These are phyloP conservation scores for Mungos mungo DNA, from an alignment of 2,113 vertebrate species.

Conservation along the genomic window DNA sequence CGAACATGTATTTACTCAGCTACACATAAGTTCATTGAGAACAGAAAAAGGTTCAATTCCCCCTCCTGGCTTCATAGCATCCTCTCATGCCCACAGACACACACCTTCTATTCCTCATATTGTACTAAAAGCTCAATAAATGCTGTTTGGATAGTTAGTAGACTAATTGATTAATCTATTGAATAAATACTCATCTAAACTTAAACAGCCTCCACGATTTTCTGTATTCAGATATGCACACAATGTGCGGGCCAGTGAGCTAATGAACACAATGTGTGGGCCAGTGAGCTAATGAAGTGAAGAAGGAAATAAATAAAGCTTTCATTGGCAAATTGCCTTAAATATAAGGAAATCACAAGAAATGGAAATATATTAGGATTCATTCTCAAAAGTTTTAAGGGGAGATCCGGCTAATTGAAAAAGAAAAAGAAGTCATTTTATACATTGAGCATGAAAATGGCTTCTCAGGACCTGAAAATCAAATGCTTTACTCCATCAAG, in stretches of 20 bases:
- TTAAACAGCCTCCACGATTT: not conserved
- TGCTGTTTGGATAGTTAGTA: not conserved
- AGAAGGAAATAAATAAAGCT: not conserved
- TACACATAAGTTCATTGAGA: not conserved
- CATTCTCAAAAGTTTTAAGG: constrained; percentile 37
- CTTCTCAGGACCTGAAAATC: constrained; percentile 44
- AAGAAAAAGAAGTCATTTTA: not conserved
- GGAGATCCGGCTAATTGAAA: not conserved
- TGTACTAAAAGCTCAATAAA: not conserved
- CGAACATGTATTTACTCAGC: not conserved
- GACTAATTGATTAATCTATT: constrained; percentile 56
- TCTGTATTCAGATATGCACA: not conserved
- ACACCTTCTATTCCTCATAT: not conserved
- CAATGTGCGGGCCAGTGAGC: not conserved
- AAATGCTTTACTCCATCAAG: not conserved
- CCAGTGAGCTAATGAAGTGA: not conserved
- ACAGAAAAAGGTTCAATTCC: not conserved
- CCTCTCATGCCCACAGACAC: not conserved
- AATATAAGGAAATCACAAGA: constrained; percentile 30
- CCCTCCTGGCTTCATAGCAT: not conserved
- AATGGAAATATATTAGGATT: constrained; percentile 31
- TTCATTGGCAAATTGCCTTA: not conserved
- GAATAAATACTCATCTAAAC: constrained; percentile 45
- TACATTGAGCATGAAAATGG: constrained; percentile 47
- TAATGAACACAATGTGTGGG: not conserved